A percentile compares a stretch with the other conserved stretches of the same genome.
phyloP scores from a whole-genome alignment of 2,797 vertebrate species.

The Eidolon dupreanum region DNA sequence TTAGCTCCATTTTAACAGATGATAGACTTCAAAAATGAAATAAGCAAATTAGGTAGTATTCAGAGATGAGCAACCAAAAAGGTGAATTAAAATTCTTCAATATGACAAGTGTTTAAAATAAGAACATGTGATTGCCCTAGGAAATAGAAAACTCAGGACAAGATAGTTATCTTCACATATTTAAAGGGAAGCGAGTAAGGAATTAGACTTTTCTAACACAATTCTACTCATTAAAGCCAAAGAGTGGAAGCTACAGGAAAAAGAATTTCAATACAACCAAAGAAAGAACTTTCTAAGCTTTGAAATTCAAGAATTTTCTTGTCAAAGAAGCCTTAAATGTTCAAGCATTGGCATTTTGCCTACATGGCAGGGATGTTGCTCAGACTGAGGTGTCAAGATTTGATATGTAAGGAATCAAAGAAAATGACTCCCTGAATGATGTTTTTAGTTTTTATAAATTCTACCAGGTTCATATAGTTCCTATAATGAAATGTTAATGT shows the following conservation, averaged over 20 bases:
- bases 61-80: neutral
- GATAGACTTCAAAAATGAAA: neutral
- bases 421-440: neutral
- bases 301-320: neutral
- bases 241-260: neutral
- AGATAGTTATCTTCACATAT: neutral
- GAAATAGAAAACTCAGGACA: neutral
- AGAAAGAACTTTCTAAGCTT: neutral
- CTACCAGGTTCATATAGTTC: neutral
- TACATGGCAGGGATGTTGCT: neutral
- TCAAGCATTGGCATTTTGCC: neutral
- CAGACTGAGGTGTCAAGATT: neutral
- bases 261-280: neutral
- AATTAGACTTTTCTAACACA: neutral
- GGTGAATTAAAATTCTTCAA: neutral
- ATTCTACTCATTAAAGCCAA: neutral
- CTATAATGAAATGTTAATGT: neutral
- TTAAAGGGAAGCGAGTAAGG: neutral
- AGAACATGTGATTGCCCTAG: neutral
- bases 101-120: neutral
- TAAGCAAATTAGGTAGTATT: neutral
- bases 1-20: neutral
- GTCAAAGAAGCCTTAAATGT: neutral
- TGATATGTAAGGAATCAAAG: neutral
- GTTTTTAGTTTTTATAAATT: neutral